A percentile compares a stretch with the other conserved stretches of the same genome.
phyloP scores from a whole-genome alignment of 2,113 vertebrate species.

The Xyliphius kryptos region DNA sequence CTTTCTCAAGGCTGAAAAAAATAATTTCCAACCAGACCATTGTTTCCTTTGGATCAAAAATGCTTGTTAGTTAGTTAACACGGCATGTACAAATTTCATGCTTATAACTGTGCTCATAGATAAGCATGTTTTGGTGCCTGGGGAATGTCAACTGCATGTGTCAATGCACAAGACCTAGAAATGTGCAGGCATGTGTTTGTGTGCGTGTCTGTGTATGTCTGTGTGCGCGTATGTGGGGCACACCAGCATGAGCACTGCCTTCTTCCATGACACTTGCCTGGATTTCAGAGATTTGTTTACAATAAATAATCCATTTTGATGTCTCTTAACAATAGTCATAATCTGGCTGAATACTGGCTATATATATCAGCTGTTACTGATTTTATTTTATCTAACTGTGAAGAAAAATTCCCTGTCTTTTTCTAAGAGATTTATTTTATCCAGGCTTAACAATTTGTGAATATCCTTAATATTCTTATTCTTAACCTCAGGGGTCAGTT shows the following conservation, averaged over 20 bases:
- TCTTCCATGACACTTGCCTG: conserved; percentile 54
- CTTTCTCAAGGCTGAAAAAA: conserved; percentile 44
- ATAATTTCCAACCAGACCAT: conserved; percentile 52
- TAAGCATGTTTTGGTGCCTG: conserved; percentile 57
- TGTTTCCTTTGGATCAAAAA: conserved; percentile 64
- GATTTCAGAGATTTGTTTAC: conserved; percentile 51
- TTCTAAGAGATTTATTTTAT: background rate
- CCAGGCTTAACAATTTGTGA: background rate
- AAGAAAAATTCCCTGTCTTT: conserved; percentile 12
- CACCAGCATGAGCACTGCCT: conserved; percentile 24
- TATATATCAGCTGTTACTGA: conserved; percentile 25
- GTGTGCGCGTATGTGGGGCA: conserved; percentile 1
- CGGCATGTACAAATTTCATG: conserved; percentile 67
- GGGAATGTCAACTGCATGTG: conserved; percentile 35
- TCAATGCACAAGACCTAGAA: conserved; percentile 19
- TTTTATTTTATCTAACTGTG: conserved; percentile 35
- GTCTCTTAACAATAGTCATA: conserved; percentile 51
- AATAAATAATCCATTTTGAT: conserved; percentile 56
- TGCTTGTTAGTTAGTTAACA: conserved; percentile 63
- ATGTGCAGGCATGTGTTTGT: conserved; percentile 20
- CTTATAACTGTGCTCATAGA: conserved; percentile 63
- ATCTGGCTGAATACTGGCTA: conserved; percentile 34
- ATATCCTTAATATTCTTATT: too few relatives aligned
- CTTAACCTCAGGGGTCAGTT: too few relatives aligned
- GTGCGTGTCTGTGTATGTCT: background rate